Base-by-base conservation (phyloP, 2,888 invertebrate species). In the Punctoribates punctum region DNA sequence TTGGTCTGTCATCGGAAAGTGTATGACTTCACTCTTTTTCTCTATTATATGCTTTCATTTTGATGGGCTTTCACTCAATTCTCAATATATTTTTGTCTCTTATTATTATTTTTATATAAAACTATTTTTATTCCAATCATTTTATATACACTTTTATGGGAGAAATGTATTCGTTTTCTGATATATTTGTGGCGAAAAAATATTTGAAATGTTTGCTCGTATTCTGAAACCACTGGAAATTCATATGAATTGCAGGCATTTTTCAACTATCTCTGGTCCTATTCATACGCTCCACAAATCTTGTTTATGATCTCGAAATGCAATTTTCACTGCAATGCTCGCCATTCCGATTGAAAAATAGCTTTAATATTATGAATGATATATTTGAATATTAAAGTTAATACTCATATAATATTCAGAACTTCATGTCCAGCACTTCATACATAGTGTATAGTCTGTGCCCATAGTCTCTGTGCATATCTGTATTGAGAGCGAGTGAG, bases 391-490 rank as follows among this genome's bases (percentile, higher is more conserved):
- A 6, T 57, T 17, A 48, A 48, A 13, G n/a, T 11, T 48, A 11
- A 57, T 57, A 57, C 5, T 25, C 25, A 57, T 57, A 23, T 57
- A 57, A 57, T 57, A 57, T 57, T 57, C 57, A 57, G 25, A 57
- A 5, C 57, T 25, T 25, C n/a, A 13, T 57, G 57, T 57, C 57
- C 57, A n/a, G 54, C 54, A 54, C n/a, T 54, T 48, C 34, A 34
- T 34, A 34, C 4, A 34, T 34, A 34, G 34, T 34, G 34, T 34
- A 34, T 34, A 34, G n/a, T n/a, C n/a, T n/a, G n/a, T n/a, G n/a
- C n/a, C n/a, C n/a, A n/a, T n/a, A n/a, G n/a, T n/a, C n/a, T n/a
- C n/a, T n/a, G n/a, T n/a, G n/a, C n/a, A n/a, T 34, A 3, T 34
- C 34, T 34, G 34, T 34, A 34, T 34, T 34, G 34, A 34, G 34